Evolutionary conservation across 2,888 invertebrate species (phyloP).

Genomic region (Ceraclea dissimilis): DNA sequence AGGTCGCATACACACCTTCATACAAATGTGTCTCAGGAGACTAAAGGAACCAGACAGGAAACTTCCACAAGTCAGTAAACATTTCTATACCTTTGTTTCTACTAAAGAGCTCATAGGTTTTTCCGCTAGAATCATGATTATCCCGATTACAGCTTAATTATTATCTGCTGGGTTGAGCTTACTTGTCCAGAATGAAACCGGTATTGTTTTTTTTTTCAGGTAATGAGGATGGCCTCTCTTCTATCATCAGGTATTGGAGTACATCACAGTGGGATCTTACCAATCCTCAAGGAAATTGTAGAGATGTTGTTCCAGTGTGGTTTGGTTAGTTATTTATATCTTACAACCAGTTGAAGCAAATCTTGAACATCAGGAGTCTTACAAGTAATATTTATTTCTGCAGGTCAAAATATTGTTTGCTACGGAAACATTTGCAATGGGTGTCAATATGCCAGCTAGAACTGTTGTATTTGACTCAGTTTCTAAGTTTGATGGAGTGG

Average conservation of each 20-base stretch:
- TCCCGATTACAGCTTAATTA: no score
- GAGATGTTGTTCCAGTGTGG: slow-evolving; percentile 95
- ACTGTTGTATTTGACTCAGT: slow-evolving; percentile 95
- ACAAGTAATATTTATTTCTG: neutral
- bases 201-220: no score
- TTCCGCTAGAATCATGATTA: neutral
- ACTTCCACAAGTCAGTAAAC: slow-evolving; percentile 70
- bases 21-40: slow-evolving; percentile 72
- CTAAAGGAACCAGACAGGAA: slow-evolving; percentile 80
- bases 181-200: no score
- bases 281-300: slow-evolving; percentile 97
- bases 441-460: slow-evolving; percentile 98
- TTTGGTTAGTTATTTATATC: slow-evolving; percentile 62
- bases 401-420: slow-evolving; percentile 82
- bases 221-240: slow-evolving; percentile 58
- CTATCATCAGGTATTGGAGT: slow-evolving; percentile 87
- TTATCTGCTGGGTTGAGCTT: no score
- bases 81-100: no score
- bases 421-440: slow-evolving; percentile 99
- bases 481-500: slow-evolving; percentile 83
- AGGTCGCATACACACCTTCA: slow-evolving; percentile 75
- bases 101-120: neutral
- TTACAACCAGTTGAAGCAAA: no score
- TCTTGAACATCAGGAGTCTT: no score
- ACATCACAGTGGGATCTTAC: slow-evolving; percentile 96